Evolutionary conservation across 2,888 invertebrate species (phyloP), one percentile per base, ranked within the genome.

Genomic region (Teleiodes luculella): DNA sequence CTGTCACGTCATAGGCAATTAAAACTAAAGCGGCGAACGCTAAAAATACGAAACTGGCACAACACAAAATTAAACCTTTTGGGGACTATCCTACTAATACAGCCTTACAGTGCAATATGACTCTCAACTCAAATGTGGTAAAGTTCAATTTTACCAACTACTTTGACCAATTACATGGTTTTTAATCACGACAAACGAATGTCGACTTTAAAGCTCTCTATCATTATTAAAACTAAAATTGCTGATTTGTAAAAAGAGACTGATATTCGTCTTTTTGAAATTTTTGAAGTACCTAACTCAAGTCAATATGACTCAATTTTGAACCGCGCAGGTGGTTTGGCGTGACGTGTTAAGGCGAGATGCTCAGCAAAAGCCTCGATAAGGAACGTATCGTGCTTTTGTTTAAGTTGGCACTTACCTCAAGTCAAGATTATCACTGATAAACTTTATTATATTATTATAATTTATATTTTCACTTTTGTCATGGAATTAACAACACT

Each of bases 321-420:
- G 11, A 8, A 33, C n/a, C n/a, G 33, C n/a, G 33, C 10, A 33
- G 8, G 33, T 33, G 33, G n/a, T 37, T 37, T 37, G 11, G 31
- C 37, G 49, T 65, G 57, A 57, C 61, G 63, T 63, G 65, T 57
- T 48, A 57, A 59, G 58, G 52, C 57, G 56, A 66, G 64, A 66
- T 65, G 63, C 62, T 60, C 61, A 54, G 60, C 59, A 16, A 56
- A 60, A 55, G 56, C 5, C 16, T 56, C 55, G 67, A 67, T 66
- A 69, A 66, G 58, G 35, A 39, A 60, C 53, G 56, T 66, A 61
- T 63, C 65, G 66, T 64, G 67, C 55, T 52, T 14, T 59, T 57
- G 64, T 59, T 59, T 64, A 64, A 63, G 63, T 67, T 57, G 60
- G 60, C 62, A 64, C 63, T 67, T 65, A 65, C 62, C 56, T 61